Evolutionary conservation across 2,888 invertebrate species (phyloP).

Genomic region (Cyaniris semiargus): DNA sequence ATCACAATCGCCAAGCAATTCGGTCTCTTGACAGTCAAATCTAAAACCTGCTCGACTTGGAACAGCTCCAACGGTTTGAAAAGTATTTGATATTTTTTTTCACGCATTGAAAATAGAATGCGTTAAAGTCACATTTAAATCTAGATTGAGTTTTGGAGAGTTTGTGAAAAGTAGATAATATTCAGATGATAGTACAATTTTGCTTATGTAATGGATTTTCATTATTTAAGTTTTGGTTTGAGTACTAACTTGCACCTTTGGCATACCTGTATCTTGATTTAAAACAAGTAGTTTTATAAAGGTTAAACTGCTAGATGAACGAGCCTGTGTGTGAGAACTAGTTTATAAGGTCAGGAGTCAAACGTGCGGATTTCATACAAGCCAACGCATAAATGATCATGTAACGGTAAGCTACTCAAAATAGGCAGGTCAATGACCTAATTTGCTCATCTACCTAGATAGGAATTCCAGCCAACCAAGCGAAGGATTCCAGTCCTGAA

Average conservation of each 20-base stretch:
- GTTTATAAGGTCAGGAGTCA: constrained; percentile 26
- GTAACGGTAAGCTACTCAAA: constrained; percentile 23
- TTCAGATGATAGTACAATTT: not conserved
- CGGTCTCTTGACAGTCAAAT: constrained; percentile 29
- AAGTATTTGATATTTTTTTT: constrained; percentile 29
- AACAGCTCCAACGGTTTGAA: constrained; percentile 20
- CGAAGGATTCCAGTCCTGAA: not conserved
- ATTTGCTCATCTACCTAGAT: not conserved
- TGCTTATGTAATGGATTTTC: not conserved
- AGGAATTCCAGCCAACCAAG: not conserved
- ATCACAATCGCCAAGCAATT: constrained; percentile 25
- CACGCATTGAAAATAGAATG: constrained; percentile 28
- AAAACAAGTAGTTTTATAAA: not conserved
- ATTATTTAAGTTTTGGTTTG: not conserved
- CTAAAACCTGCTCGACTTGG: constrained; percentile 31
- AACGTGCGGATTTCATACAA: constrained; percentile 19
- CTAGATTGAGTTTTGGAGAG: not conserved
- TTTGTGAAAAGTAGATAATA: not conserved
- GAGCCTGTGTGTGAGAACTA: constrained; percentile 20
- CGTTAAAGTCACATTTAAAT: constrained; percentile 13
- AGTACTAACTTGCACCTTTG: not conserved
- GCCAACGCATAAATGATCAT: constrained; percentile 18
- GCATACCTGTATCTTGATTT: not conserved
- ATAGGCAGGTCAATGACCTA: constrained; percentile 17
- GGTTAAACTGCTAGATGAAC: constrained; percentile 5